Conservation (phyloP, 2,888 invertebrate genomes). For the Eupithecia subumbrata region DNA sequence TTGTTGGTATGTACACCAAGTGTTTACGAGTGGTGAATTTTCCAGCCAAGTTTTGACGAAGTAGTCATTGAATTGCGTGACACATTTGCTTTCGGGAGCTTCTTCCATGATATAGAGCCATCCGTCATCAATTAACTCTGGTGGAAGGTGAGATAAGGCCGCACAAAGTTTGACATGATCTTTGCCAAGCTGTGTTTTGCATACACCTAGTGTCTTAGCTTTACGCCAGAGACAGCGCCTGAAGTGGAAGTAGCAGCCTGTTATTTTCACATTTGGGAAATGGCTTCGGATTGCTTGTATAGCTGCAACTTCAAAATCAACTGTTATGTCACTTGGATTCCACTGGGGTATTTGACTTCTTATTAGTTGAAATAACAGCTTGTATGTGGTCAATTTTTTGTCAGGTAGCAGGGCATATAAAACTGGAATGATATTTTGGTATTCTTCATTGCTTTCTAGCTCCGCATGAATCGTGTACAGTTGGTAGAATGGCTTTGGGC, state of each 20-base stretch:
- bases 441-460: too few species aligned
- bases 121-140: slow-evolving; percentile 18
- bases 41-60: slow-evolving; percentile 30
- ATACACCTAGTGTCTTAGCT: slow-evolving; percentile 27
- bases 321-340: background rate
- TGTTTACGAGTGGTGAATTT: slow-evolving; percentile 12
- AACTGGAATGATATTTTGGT: too few species aligned
- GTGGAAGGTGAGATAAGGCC: slow-evolving; percentile 6
- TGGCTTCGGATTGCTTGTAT: background rate
- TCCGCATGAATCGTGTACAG: too few species aligned
- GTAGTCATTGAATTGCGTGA: slow-evolving; percentile 23
- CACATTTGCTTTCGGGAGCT: slow-evolving; percentile 4
- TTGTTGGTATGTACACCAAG: slow-evolving; percentile 24
- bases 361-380: background rate
- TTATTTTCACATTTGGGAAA: background rate
- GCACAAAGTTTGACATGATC: slow-evolving; percentile 25
- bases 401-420: too few species aligned
- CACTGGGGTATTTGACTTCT: background rate
- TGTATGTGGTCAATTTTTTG: background rate
- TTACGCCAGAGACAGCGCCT: background rate
- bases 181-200: slow-evolving; percentile 22
- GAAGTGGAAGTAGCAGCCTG: background rate
- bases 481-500: too few species aligned
- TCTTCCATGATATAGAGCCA: slow-evolving; percentile 1
- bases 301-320: background rate